Evolutionary conservation across 2,888 invertebrate species (phyloP), one percentile per base, ranked within the genome.

Genomic region (Drosophila longiperda): DNA sequence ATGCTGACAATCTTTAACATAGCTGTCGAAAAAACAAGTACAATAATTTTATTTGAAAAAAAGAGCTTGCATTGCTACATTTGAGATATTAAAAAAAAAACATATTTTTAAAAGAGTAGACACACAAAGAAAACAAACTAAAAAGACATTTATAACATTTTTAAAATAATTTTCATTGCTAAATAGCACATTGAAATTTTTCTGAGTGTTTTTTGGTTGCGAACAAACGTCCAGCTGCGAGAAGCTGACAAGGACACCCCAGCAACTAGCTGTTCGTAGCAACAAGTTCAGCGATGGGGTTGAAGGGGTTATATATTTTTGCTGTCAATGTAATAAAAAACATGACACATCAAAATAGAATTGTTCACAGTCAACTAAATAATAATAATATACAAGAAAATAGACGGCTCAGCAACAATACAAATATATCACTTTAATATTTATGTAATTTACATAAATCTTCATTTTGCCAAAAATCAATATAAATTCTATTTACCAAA

Each of bases 171-270:
- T 6, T 29, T 6, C 29, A 29, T 29, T 29, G 29, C 29, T 29
- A 36, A 52, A 61, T 61, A 66, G 20, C 20, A 34, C 17, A 17
- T 12, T 12, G 12, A 15, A 15, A 23, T 23, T 45, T 45, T 1
- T 15, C 45, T 15, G 45, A 49, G 26, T 57, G 55, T 75, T 36
- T 66, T 62, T 50, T 74, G 70, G 54, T 66, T 58, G 33, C 36
- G 67, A 58, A 69, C 69, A 71, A 76, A 84, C 23, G n/a, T 45
- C 42, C 52, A 66, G 52, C 34, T 32, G 12, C 23, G 38, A 32
- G 40, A 32, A 57, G 57, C 20, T 26, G 3, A 7, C 36, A 38
- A 38, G 36, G 29, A 32, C 20, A 29, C 9, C 5, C 20, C 2
- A 7, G 23, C 2, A 32, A 38, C 40, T 4, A 34, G 5, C 29